A percentile compares a stretch with the other conserved stretches of the same genome.
phyloP scores from a whole-genome alignment of 2,888 invertebrate genomes.

The Rotaria magnacalcarata region DNA sequence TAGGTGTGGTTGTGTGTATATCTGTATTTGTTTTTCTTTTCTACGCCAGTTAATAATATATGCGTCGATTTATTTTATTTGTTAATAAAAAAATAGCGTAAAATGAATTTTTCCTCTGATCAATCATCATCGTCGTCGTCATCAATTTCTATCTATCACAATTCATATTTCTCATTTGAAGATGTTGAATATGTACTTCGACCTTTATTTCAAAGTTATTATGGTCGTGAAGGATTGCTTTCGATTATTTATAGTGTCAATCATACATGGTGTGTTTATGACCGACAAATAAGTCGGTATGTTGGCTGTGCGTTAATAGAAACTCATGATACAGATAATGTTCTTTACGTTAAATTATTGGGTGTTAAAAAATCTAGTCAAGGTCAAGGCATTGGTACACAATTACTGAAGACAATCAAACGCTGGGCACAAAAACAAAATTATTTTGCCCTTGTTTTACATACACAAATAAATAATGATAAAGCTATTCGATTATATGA shows the following conservation, averaged over 20 bases:
- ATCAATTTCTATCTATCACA: not conserved
- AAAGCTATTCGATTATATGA: not conserved
- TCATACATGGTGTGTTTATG: not conserved
- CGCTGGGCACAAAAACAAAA: not conserved
- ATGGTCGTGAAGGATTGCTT: not conserved
- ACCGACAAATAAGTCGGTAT: not conserved
- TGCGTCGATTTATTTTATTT: not conserved
- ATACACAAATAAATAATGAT: not conserved
- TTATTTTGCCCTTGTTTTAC: not conserved
- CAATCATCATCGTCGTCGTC: not conserved
- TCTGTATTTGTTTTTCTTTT: constrained; percentile 12
- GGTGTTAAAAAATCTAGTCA: not conserved
- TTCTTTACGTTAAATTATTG: not conserved
- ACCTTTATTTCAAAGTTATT: not conserved
- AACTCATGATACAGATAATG: not conserved
- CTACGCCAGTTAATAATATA: not conserved
- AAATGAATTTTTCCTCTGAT: not conserved
- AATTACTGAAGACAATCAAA: not conserved
- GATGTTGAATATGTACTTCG: not conserved
- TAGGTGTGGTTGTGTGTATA: constrained; percentile 9
- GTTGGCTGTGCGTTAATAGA: not conserved
- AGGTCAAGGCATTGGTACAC: not conserved
- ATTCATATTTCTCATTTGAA: not conserved
- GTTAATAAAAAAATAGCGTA: not conserved
- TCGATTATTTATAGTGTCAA: not conserved